phyloP scores from a whole-genome alignment of 2,113 vertebrate genomes.

The Geothlypis trichas region DNA sequence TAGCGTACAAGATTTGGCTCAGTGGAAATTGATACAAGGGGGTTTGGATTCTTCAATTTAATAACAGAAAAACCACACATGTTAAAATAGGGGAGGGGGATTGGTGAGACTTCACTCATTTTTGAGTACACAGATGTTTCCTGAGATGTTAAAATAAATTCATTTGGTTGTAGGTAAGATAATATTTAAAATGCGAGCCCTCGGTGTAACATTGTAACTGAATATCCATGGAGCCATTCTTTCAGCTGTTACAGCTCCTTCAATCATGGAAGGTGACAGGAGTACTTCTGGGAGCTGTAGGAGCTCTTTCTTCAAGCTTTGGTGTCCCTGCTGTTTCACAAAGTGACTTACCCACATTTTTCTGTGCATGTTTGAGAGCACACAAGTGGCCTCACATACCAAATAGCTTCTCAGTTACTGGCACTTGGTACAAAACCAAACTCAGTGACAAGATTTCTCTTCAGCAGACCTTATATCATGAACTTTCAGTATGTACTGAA shows the following conservation, averaged over 20 bases:
- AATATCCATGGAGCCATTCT: not conserved
- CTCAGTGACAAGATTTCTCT: conserved; percentile 22
- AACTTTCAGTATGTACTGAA: conserved; percentile 42
- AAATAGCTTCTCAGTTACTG: conserved; percentile 1
- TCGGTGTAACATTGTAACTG: not conserved
- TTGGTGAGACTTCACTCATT: not conserved
- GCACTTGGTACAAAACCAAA: conserved; percentile 8
- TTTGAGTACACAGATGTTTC: not conserved
- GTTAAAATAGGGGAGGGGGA: not conserved
- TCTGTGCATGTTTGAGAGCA: not conserved
- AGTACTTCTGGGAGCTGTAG: not conserved
- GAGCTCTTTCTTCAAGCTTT: not conserved
- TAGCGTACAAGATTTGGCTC: not conserved
- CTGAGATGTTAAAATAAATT: not conserved
- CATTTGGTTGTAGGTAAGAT: not conserved
- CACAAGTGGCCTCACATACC: not conserved
- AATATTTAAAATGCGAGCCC: not conserved
- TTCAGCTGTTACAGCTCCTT: not conserved
- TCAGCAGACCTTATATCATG: conserved; percentile 20
- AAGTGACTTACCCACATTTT: not conserved
- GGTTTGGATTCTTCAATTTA: not conserved
- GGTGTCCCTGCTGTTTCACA: not conserved
- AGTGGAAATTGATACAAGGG: not conserved
- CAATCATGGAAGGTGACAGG: not conserved
- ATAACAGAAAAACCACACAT: not conserved